Evolutionary conservation across 2,888 invertebrate species (phyloP).

Genomic region (Pachliopta kotzebuea): DNA sequence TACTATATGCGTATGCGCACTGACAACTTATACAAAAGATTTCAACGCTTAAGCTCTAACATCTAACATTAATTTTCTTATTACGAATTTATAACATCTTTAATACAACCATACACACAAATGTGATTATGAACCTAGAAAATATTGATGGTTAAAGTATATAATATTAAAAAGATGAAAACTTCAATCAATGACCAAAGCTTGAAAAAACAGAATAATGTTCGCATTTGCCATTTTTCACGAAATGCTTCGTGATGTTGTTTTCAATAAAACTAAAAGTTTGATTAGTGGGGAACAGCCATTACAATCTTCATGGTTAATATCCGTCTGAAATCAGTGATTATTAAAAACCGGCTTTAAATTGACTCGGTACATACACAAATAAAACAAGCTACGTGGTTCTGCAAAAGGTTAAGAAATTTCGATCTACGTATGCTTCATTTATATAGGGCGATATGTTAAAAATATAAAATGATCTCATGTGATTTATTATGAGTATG

Average conservation of each 20-base stretch:
- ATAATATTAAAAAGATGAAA: neutral
- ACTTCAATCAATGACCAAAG: neutral
- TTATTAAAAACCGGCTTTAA: constrained; percentile 24
- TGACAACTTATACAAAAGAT: constrained; percentile 48
- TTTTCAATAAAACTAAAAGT: neutral
- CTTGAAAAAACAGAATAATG: neutral
- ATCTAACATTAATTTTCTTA: neutral
- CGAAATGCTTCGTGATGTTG: neutral
- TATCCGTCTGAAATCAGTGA: constrained; percentile 7
- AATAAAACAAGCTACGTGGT: constrained; percentile 15
- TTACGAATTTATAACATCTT: neutral
- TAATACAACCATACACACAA: no score
- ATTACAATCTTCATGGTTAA: constrained; percentile 3
- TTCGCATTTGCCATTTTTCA: neutral
- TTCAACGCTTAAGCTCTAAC: constrained; percentile 50
- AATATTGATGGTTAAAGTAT: neutral
- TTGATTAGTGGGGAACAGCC: neutral
- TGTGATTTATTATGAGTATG: neutral
- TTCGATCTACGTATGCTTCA: constrained; percentile 10
- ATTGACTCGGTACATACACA: constrained; percentile 18
- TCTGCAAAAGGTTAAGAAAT: constrained; percentile 22
- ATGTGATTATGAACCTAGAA: neutral
- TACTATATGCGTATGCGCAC: constrained; percentile 12
- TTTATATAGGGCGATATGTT: constrained; percentile 13
- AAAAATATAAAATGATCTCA: neutral